Conservation (phyloP, 2,113 vertebrate species). For the Trogon melanurus region DNA sequence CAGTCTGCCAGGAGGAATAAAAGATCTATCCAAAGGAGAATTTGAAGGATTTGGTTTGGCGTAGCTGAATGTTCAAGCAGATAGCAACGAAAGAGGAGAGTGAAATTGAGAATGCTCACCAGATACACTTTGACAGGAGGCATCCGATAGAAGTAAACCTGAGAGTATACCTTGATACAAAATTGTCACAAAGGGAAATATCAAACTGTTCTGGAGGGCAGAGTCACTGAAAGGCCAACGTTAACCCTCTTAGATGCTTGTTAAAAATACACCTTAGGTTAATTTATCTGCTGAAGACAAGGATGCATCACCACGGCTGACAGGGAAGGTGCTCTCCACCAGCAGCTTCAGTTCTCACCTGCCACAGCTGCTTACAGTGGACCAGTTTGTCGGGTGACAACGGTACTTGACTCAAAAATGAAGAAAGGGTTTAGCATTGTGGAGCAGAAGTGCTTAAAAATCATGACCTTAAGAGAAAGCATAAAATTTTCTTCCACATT, state of each 20-base stretch:
- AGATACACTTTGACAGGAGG: background rate
- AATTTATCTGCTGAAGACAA: background rate
- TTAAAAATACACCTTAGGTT: background rate
- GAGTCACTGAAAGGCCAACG: background rate
- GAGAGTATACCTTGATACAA: background rate
- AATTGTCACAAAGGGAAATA: background rate
- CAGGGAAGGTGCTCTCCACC: background rate
- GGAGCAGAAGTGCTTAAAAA: background rate
- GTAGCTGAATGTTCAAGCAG: background rate
- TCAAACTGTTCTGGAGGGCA: background rate
- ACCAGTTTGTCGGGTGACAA: background rate
- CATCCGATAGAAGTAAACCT: background rate
- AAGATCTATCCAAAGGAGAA: background rate
- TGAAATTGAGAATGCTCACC: background rate
- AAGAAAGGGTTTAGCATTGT: background rate
- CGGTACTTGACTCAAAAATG: background rate
- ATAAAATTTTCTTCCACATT: background rate
- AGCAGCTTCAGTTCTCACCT: background rate
- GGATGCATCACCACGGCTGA: background rate
- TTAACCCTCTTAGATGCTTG: background rate
- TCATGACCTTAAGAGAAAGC: background rate
- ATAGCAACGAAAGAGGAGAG: background rate
- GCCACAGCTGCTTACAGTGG: background rate
- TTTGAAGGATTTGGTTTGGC: background rate
- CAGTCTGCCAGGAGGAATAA: constrained; percentile 16